A percentile compares a stretch with the other conserved stretches of the same genome.
These are phyloP conservation scores for Diorhabda sublineata DNA, from an alignment of 1,140 invertebrate species.

Conservation along the genomic window DNA sequence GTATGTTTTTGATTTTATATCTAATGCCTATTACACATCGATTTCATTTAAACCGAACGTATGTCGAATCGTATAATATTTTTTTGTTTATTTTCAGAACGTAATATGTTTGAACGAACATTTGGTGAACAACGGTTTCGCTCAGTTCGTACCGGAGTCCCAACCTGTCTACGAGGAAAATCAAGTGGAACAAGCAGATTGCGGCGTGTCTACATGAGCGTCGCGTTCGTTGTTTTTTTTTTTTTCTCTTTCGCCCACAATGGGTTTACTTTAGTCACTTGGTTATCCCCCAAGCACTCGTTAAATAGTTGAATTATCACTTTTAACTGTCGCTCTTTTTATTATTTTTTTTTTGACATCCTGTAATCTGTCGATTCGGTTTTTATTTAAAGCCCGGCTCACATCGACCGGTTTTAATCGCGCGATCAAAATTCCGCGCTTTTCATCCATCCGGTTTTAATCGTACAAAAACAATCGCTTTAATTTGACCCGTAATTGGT, in stretches of 20 bases:
- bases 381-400: no score
- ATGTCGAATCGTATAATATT: constrained; percentile 8
- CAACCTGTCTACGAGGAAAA: not conserved
- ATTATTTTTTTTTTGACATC: not conserved
- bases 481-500: no score
- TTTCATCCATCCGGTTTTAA: no score
- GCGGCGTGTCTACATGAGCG: not conserved
- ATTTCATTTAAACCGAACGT: not conserved
- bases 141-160: constrained; percentile 52
- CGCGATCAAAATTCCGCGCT: no score
- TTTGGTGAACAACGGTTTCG: constrained; percentile 62
- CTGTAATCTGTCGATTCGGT: not conserved
- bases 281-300: constrained; percentile 22
- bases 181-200: not conserved
- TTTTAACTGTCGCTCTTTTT: not conserved
- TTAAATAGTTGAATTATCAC: constrained; percentile 12
- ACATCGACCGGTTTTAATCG: no score
- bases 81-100: constrained; percentile 51
- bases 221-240: not conserved
- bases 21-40: no score
- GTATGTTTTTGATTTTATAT: no score
- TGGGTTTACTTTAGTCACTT: constrained; percentile 25
- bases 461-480: no score
- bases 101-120: constrained; percentile 65
- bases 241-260: not conserved